Base-by-base conservation (phyloP, 1,140 invertebrate genomes). In the Eupristina koningsbergeri region DNA sequence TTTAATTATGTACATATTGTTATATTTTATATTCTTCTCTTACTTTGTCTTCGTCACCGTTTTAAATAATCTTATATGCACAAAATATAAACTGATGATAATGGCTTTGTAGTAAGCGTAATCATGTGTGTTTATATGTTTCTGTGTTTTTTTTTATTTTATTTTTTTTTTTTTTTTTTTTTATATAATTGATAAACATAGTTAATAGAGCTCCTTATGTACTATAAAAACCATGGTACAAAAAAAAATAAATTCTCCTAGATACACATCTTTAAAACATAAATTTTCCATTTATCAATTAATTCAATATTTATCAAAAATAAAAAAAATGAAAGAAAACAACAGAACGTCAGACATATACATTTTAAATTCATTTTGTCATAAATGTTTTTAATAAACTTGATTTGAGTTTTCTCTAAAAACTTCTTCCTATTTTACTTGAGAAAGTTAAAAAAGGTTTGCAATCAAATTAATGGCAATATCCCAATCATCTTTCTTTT, bases 181-280 rank as follows among this genome's bases (percentile, higher is more conserved):
- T 76, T 39, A 13, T 45, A 67, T 36, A 19, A 50, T 61, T 67
- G 67, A 83, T 83, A 61, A 85, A 83, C 81, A 73, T 80, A 80
- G 39, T 71, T 85, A 77, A 84, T 87, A 86, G 88, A 88, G 87
- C 86, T 86, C 74, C 88, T 90, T 90, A 89, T 84, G 82, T 86
- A 84, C 87, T 90, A 89, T 84, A 89, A 86, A 80, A 89, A 87
- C 88, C n/a, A n/a, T n/a, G n/a, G n/a, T n/a, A 87, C 87, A 87
- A 88, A 88, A 89, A 87, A 87, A 87, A 89, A 87, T 89, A 89
- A 80, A 80, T 58, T 80, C 84, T 87, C 87, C 87, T 87, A 84
- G 88, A 90, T 88, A 89, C 88, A 89, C 87, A 89, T 88, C 89
- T 86, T 86, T 88, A 87, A 89, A 90, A 87, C 88, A 87, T 89